These are phyloP conservation scores for Thelaira solivaga DNA, from an alignment of 2,888 invertebrate genomes.

Conservation along the genomic window DNA sequence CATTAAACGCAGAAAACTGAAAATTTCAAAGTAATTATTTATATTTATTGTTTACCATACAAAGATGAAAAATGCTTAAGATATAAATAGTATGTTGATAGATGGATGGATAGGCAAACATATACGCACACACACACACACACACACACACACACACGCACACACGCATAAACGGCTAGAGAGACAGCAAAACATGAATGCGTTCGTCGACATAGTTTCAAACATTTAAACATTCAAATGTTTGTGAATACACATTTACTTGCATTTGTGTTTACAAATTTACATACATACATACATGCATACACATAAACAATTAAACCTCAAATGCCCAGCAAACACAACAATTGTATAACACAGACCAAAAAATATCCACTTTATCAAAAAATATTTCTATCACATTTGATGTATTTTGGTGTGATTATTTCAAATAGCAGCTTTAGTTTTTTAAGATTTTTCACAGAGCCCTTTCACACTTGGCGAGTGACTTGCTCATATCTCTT, in stretches of 20 bases:
- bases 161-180: too few species aligned
- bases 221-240: conserved; percentile 19
- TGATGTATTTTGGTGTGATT: too few species aligned
- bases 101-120: neutral
- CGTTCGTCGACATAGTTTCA: conserved; percentile 28
- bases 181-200: conserved; percentile 17
- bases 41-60: conserved; percentile 62
- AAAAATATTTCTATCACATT: too few species aligned
- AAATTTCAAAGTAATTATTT: conserved; percentile 61
- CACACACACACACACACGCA: too few species aligned
- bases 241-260: too few species aligned
- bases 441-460: too few species aligned
- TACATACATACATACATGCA: neutral
- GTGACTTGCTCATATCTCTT: too few species aligned
- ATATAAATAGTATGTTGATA: conserved; percentile 31
- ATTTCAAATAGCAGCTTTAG: too few species aligned
- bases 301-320: neutral
- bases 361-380: too few species aligned
- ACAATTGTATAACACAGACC: too few species aligned
- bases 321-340: neutral
- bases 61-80: conserved; percentile 60
- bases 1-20: conserved; percentile 29
- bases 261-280: too few species aligned
- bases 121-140: conserved; percentile 1
- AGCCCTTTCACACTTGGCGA: too few species aligned